Percentiles rank a stretch among this genome's conserved stretches.
Evolutionary conservation across 2,797 vertebrate species (phyloP).

Genomic region (Chiroxiphia lanceolata): DNA sequence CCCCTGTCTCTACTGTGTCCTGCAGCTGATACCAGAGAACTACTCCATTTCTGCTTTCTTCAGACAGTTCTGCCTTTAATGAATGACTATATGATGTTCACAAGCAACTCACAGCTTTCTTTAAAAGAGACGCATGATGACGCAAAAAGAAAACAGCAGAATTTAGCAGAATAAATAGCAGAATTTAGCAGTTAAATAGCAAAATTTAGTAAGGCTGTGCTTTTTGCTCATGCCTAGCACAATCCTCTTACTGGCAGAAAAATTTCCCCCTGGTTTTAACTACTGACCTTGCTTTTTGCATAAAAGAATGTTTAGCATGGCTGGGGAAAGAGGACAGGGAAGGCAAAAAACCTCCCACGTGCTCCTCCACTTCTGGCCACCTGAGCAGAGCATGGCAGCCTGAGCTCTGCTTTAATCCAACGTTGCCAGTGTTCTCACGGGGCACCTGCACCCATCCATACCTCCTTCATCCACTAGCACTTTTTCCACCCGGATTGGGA

Average conservation of each 20-base stretch:
- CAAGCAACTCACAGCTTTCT: not conserved
- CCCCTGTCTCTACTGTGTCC: not conserved
- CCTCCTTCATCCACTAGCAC: not conserved
- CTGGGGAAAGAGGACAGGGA: not conserved
- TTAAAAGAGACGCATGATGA: not conserved
- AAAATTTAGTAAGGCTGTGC: not conserved
- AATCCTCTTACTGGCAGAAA: not conserved
- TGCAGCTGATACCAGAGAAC: not conserved
- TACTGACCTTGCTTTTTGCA: not conserved
- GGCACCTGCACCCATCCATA: not conserved
- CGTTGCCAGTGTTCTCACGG: not conserved
- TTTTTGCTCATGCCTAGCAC: not conserved
- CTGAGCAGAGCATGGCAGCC: not conserved
- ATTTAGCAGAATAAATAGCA: not conserved
- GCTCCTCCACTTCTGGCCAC: not conserved
- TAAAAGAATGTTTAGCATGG: not conserved
- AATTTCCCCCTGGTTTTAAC: not conserved
- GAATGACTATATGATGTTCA: not conserved
- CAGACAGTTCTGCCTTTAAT: not conserved
- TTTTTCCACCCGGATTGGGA: fast-evolving
- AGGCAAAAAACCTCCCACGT: not conserved
- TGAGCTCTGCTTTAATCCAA: not conserved
- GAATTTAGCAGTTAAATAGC: not conserved
- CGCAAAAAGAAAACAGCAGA: not conserved
- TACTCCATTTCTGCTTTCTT: not conserved